Percentiles rank a stretch among this genome's conserved stretches.
phyloP scores from a whole-genome alignment of 2,888 invertebrate species.

The Matsumyia berberina region DNA sequence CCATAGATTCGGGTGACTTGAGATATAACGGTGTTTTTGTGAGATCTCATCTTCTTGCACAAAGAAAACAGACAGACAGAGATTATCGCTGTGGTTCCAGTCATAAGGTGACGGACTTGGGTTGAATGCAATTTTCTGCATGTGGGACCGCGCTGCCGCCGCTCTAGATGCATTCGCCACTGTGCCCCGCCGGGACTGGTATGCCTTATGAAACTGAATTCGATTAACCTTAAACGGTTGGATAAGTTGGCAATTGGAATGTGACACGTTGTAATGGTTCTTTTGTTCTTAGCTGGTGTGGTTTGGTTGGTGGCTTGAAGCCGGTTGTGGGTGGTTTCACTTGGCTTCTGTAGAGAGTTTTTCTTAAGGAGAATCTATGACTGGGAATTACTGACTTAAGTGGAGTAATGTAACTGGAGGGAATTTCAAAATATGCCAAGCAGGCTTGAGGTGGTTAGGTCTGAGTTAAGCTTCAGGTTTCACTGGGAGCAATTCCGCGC shows the following conservation, averaged over 20 bases:
- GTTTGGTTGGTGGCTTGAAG: neutral
- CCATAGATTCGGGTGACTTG: slow-evolving; percentile 72
- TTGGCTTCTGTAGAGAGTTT: too few relatives aligned
- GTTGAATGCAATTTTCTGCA: slow-evolving; percentile 9
- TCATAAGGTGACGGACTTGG: slow-evolving; percentile 23
- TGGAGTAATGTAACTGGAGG: too few relatives aligned
- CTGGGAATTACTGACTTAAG: too few relatives aligned
- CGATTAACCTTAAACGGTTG: slow-evolving; percentile 76
- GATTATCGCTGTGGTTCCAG: slow-evolving; percentile 40
- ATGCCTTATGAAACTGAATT: slow-evolving; percentile 74
- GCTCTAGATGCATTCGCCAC: slow-evolving; percentile 43
- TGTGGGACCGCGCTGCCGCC: slow-evolving; percentile 4
- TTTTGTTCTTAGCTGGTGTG: neutral
- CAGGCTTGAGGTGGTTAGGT: too few relatives aligned
- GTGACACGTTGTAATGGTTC: slow-evolving; percentile 62
- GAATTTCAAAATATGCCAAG: too few relatives aligned
- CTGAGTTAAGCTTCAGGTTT: too few relatives aligned
- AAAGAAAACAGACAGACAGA: neutral
- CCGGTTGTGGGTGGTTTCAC: slow-evolving; percentile 31
- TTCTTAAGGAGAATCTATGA: too few relatives aligned
- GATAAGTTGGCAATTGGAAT: slow-evolving; percentile 71
- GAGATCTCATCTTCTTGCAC: slow-evolving; percentile 55
- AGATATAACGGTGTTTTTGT: slow-evolving; percentile 61
- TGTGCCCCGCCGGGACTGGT: slow-evolving; percentile 45
- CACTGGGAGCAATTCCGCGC: too few relatives aligned